Evolutionary conservation across 1,140 invertebrate species (phyloP), one percentile per base, ranked within the genome.

Genomic region (Rhopalosiphum padi): DNA sequence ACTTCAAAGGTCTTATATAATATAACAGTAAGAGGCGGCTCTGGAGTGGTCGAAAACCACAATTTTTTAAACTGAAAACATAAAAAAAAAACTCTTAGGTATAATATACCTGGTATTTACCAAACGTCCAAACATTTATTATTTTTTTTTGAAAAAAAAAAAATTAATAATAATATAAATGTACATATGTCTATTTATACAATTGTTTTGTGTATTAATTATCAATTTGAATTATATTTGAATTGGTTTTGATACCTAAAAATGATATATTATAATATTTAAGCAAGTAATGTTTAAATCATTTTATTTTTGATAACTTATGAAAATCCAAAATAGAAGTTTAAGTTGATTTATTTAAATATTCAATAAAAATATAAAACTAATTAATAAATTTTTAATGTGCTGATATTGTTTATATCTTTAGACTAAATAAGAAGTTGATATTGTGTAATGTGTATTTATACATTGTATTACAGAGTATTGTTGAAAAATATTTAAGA

Each of bases 401-500:
- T 18, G 43, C 30, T 87, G 48, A 51, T 87, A 11, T 11, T 68
- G 0, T 68, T 68, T 68, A n/a, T n/a, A 77, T 18, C 4, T n/a
- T 15, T 68, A 18, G 30, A 11, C 11, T 22, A 83, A 83, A 83
- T 37, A 83, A 6, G 2, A 37, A 83, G 6, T 37, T 83, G 35
- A 37, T 37, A 37, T 41, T 83, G 82, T 82, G 37, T 83, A 41
- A 83, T 83, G 22, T n/a, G 15, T 87, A n/a, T 51, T 87, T 30
- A 15, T 35, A n/a, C 18, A n/a, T 15, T 35, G 21, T 94, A 25
- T 93, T 55, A 1, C 55, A 96, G 96, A 96, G 95, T 95, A 96
- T 97, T 7, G 94, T 95, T 5, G 97, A 97, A 95, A 96, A 96
- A 35, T 97, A 96, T 95, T 94, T 96, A 30, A 96, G 97, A 46